Conservation (phyloP, 1,140 invertebrate genomes). For the Macrobrachium rosenbergii region DNA sequence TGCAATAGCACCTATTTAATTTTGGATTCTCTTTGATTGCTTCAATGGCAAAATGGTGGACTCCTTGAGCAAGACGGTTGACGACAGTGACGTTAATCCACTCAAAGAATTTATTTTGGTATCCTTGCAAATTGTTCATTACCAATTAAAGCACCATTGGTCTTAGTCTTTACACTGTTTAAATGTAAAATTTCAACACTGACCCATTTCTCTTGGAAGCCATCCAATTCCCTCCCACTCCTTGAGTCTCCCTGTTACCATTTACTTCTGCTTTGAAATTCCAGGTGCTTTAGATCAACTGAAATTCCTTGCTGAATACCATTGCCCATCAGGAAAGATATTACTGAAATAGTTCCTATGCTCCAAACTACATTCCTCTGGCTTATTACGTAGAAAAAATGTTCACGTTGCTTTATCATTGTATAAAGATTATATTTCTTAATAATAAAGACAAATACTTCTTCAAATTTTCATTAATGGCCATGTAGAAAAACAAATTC, state of each 20-base stretch:
- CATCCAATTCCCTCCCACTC: constrained; percentile 26
- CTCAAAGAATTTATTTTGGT: too few species aligned
- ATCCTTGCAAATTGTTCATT: too few species aligned
- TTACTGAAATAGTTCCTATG: constrained; percentile 47
- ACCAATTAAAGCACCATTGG: too few species aligned
- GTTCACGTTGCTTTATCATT: constrained; percentile 41
- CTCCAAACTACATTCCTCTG: constrained; percentile 40
- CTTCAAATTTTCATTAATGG: constrained; percentile 26
- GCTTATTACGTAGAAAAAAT: constrained; percentile 45
- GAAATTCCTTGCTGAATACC: constrained; percentile 1
- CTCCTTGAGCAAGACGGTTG: too few species aligned
- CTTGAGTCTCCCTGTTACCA: constrained; percentile 38
- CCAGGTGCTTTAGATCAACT: constrained; percentile 42
- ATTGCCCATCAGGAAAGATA: constrained; percentile 37
- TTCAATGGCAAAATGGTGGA: too few species aligned
- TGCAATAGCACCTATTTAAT: constrained; percentile 16
- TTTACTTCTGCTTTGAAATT: constrained; percentile 36
- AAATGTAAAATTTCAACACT: not conserved
- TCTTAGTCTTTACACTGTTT: too few species aligned
- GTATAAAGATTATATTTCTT: constrained; percentile 34
- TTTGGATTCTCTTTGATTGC: too few species aligned
- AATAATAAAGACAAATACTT: constrained; percentile 2
- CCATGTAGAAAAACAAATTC: constrained; percentile 24
- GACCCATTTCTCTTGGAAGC: constrained; percentile 12
- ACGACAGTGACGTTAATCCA: too few species aligned